Evolutionary conservation across 1,140 invertebrate genomes (phyloP).

Genomic region (Chlorops oryzae): DNA sequence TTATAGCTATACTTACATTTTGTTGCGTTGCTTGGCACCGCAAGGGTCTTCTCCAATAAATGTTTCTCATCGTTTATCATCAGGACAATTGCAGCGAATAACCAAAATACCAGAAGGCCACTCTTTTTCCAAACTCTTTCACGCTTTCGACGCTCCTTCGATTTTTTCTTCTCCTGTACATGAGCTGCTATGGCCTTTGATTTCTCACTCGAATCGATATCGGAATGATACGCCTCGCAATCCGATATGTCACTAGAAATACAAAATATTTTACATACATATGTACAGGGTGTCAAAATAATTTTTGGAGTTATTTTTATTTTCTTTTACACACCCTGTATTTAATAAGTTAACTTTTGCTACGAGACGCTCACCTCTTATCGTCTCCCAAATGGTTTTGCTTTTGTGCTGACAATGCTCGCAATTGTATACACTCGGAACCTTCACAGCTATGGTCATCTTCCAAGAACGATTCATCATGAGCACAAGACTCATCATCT

Average conservation of each 20-base stretch:
- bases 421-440: slow-evolving; percentile 28
- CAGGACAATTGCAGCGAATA: slow-evolving; percentile 30
- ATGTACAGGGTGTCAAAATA: too few relatives aligned
- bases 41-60: slow-evolving; percentile 36
- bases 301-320: neutral
- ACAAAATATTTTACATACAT: neutral
- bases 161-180: slow-evolving; percentile 31
- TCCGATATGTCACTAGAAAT: slow-evolving; percentile 21
- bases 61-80: slow-evolving; percentile 40
- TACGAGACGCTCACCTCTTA: slow-evolving; percentile 9
- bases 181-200: slow-evolving; percentile 28
- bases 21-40: slow-evolving; percentile 29
- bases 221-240: slow-evolving; percentile 39
- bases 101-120: slow-evolving; percentile 32
- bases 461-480: slow-evolving; percentile 20
- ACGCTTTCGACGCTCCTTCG: slow-evolving; percentile 28
- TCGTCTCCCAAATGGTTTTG: slow-evolving; percentile 16
- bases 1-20: slow-evolving; percentile 24
- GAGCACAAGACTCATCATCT: slow-evolving; percentile 18
- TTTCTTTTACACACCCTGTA: slow-evolving; percentile 11
- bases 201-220: slow-evolving; percentile 34
- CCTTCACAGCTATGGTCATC: slow-evolving; percentile 30
- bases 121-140: slow-evolving; percentile 28
- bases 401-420: neutral
- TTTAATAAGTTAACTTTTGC: too few relatives aligned